phyloP scores from a whole-genome alignment of 2,797 vertebrate species.

The Nyctibius grandis region DNA sequence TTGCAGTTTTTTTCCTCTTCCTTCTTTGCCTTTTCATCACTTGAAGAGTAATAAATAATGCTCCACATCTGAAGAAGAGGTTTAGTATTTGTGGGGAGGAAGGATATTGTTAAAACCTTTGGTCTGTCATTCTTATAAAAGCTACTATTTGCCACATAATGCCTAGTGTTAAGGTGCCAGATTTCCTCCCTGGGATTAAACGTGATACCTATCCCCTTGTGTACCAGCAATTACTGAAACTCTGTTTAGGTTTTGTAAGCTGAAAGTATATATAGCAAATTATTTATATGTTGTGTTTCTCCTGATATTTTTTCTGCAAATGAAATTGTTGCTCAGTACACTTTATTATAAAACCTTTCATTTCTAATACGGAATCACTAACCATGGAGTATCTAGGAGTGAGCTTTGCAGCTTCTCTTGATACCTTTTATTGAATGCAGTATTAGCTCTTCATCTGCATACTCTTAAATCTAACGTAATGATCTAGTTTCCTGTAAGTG shows the following conservation, averaged over 20 bases:
- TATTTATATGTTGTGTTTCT: background rate
- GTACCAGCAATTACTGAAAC: background rate
- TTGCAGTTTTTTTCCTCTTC: background rate
- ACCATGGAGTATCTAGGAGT: background rate
- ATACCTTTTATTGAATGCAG: background rate
- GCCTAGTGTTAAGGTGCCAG: background rate
- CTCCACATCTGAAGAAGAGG: background rate
- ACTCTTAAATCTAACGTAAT: background rate
- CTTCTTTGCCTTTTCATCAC: background rate
- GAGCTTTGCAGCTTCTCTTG: background rate
- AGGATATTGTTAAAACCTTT: background rate
- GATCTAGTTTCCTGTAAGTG: background rate
- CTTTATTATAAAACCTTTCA: background rate
- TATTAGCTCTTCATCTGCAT: background rate
- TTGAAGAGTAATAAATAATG: background rate
- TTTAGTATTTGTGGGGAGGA: background rate
- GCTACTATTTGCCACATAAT: background rate
- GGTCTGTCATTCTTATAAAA: background rate
- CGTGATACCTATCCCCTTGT: background rate
- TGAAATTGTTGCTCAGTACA: background rate
- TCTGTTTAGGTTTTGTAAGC: background rate
- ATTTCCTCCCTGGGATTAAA: background rate
- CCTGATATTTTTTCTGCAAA: background rate
- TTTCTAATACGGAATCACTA: background rate
- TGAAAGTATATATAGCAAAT: background rate